Evolutionary conservation across 2,797 vertebrate species (phyloP).

Genomic region (Acipenser ruthenus): DNA sequence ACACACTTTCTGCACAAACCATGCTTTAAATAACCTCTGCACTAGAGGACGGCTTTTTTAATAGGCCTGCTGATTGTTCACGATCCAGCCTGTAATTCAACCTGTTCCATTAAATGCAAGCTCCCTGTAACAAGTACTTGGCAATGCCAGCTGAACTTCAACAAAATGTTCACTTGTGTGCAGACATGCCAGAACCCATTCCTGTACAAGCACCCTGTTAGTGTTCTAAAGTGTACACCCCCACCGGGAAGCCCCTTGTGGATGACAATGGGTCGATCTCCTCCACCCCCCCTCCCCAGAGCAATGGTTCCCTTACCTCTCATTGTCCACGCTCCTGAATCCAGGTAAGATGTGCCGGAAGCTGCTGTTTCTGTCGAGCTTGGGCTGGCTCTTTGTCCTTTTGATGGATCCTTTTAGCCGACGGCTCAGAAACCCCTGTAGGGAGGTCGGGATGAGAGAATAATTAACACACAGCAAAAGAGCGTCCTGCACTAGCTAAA

Average conservation of each 20-base stretch:
- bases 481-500: background rate
- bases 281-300: background rate
- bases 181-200: no score
- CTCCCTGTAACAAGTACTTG: no score
- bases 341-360: slow-evolving; percentile 94
- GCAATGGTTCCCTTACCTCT: slow-evolving; percentile 67
- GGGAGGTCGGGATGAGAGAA: slow-evolving; percentile 20
- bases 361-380: slow-evolving; percentile 96
- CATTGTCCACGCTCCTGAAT: slow-evolving; percentile 88
- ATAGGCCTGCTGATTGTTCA: no score
- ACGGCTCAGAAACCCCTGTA: slow-evolving; percentile 90
- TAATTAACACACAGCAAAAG: slow-evolving; percentile 15
- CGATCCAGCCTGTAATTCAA: no score
- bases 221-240: background rate
- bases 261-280: background rate
- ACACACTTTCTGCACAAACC: no score
- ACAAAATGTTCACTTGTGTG: no score
- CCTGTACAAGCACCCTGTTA: no score
- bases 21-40: no score
- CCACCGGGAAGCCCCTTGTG: background rate
- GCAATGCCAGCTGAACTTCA: no score
- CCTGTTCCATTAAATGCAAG: no score
- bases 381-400: slow-evolving; percentile 96
- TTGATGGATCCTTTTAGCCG: slow-evolving; percentile 97
- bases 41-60: no score